Evolutionary conservation across 92 coral and sea anemone genomes (phyloP), one percentile per base, ranked within the genome.

Genomic region (Umimayanthus chanpuru): DNA sequence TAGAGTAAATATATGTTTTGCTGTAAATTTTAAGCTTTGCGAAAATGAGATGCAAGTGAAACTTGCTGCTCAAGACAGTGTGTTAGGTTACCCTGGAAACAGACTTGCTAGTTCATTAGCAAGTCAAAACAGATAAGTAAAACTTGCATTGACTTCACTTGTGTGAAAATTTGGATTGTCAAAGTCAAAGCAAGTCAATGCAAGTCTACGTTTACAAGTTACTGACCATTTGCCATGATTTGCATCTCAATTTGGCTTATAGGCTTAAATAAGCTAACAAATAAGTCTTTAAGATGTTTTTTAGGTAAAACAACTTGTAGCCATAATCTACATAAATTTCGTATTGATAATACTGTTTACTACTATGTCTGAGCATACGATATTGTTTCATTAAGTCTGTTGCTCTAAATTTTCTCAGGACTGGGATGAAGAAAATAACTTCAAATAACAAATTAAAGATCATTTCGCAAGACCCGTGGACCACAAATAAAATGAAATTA

Each of bases 381-480:
- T 71, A 28, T 71, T 6, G 6, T 2, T 71, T 8, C 25, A 68
- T 32, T 28, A 40, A 43, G 39, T 84, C 66, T 85, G 80, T 72
- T 0, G 44, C 15, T 74, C 0, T 30, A 32, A 29, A 20, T 40
- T 29, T 73, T 21, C 39, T 4, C 2, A 74, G 79, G 79, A 74
- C 79, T 74, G 79, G 79, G 79, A 74, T 74, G 79, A 50, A 74
- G 23, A 74, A 30, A 71, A 28, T 71, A 71, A 29, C 5, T 9
- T 4, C 25, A 61, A 61, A 18, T 61, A 5, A 20, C 25, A 20
- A 53, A 53, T 14, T 53, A 61, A 61, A 16, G 4, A 21, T 61
- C 23, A 21, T 53, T 61, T 61, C 26, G 1, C 26, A 61, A 61
- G 68, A 18, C 68, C 14, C 25, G n/a, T n/a, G n/a, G n/a, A 18